Evolutionary conservation across 2,888 invertebrate genomes (phyloP).

Genomic region (Catocala fraxini): DNA sequence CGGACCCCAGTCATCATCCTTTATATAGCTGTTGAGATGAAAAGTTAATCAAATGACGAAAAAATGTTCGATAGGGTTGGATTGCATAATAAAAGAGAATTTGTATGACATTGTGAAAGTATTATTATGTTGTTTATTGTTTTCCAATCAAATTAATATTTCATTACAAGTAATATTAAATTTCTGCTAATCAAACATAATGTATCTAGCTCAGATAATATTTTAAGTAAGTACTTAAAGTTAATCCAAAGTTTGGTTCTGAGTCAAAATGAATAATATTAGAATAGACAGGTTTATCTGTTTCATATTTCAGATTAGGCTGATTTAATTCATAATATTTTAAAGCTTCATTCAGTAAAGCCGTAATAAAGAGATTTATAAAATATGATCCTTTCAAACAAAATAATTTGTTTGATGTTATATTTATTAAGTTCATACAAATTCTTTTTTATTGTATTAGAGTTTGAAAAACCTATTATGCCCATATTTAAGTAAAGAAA

Average conservation of each 20-base stretch:
- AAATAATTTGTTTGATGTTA: neutral
- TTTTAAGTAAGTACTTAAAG: neutral
- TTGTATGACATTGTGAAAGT: slow-evolving; percentile 4
- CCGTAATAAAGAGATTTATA: neutral
- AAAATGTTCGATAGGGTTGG: neutral
- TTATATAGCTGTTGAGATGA: slow-evolving; percentile 91
- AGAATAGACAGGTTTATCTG: neutral
- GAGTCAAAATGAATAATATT: neutral
- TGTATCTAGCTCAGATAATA: neutral
- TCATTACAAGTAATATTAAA: neutral
- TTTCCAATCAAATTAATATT: neutral
- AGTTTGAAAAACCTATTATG: slow-evolving; percentile 27
- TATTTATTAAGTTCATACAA: slow-evolving; percentile 18
- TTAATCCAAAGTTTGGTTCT: slow-evolving; percentile 1
- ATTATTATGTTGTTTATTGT: neutral
- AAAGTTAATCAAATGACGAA: slow-evolving; percentile 15
- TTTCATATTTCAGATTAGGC: slow-evolving; percentile 1
- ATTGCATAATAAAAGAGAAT: slow-evolving; percentile 15
- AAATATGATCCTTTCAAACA: neutral
- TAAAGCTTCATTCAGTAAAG: neutral
- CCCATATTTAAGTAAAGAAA: slow-evolving; percentile 35
- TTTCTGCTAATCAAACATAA: neutral
- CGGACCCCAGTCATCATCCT: slow-evolving; percentile 95
- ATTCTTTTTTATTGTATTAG: slow-evolving; percentile 26
- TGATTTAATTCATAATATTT: neutral